Evolutionary conservation across 2,113 vertebrate species (phyloP).

Genomic region (Clinocottus analis): DNA sequence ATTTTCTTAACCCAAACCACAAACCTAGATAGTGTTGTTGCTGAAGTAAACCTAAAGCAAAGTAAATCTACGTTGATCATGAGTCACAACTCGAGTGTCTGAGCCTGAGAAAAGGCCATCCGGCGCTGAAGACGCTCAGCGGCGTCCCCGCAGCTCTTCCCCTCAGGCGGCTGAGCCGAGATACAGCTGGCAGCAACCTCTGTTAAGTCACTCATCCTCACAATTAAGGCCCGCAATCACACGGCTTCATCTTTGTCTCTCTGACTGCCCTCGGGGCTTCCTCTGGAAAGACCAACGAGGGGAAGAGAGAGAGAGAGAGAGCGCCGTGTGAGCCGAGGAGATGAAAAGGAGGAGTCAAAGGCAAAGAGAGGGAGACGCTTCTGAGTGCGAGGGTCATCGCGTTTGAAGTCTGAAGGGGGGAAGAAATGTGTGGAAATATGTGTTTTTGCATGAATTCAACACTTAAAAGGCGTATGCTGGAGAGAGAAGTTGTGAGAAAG

Average conservation of each 20-base stretch:
- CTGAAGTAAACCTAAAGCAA: too few relatives aligned
- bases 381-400: neutral
- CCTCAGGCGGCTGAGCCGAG: slow-evolving; percentile 42
- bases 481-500: slow-evolving; percentile 15
- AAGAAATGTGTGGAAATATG: neutral
- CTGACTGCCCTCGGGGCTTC: slow-evolving; percentile 32
- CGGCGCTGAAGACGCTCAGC: slow-evolving; percentile 8
- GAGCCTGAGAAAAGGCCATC: slow-evolving; percentile 16
- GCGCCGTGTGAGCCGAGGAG: neutral
- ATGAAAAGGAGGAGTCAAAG: slow-evolving; percentile 6
- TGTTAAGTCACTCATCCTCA: slow-evolving; percentile 61
- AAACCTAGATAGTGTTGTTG: too few relatives aligned
- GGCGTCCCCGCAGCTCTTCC: neutral
- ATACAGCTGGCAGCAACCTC: slow-evolving; percentile 61
- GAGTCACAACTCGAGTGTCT: neutral
- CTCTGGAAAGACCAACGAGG: neutral
- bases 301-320: neutral
- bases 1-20: neutral
- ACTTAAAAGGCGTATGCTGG: neutral
- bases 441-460: slow-evolving; percentile 6
- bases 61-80: too few relatives aligned
- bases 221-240: slow-evolving; percentile 69
- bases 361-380: slow-evolving; percentile 1
- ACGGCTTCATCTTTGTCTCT: slow-evolving; percentile 30
- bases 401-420: slow-evolving; percentile 33